phyloP scores from a whole-genome alignment of 35 echinoderm and acorn worm genomes.

The Apostichopus californicus region DNA sequence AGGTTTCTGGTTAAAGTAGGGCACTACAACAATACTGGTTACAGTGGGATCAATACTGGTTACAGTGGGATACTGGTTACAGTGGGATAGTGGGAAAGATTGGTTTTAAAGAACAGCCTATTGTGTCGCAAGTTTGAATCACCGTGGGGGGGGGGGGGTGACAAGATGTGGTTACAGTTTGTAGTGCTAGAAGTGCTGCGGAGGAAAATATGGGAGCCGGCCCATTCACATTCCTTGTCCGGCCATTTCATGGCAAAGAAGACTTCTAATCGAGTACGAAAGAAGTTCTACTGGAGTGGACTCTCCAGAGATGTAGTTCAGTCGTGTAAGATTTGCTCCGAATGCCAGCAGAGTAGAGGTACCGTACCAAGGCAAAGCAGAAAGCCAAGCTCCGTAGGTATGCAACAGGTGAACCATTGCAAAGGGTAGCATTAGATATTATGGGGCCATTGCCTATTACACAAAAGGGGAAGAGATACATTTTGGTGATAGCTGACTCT shows the following conservation, averaged over 20 bases:
- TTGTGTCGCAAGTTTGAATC: neutral
- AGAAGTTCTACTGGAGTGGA: too few species aligned
- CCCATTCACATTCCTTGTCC: conserved; percentile 33
- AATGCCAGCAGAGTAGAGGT: neutral
- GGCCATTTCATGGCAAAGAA: conserved; percentile 61
- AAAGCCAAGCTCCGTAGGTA: conserved; percentile 2
- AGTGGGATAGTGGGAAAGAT: too few species aligned
- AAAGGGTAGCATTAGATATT: neutral
- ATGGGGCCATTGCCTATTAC: neutral
- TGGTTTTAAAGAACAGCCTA: conserved; percentile 18
- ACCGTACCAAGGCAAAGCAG: neutral
- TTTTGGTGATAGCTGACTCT: conserved; percentile 51
- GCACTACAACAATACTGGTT: too few species aligned
- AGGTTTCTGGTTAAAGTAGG: too few species aligned
- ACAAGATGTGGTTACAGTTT: neutral
- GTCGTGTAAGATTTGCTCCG: neutral
- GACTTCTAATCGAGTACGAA: conserved; percentile 1
- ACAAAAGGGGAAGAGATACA: neutral
- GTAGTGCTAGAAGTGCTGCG: conserved; percentile 16
- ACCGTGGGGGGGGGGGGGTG: neutral
- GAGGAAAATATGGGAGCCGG: neutral
- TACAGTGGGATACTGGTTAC: too few species aligned
- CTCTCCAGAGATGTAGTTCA: neutral
- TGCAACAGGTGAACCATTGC: neutral
- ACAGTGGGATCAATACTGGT: too few species aligned